A percentile compares a stretch with the other conserved stretches of the same genome.
phyloP scores from a whole-genome alignment of 2,797 vertebrate genomes.

The Platyrinchus mystaceus region DNA sequence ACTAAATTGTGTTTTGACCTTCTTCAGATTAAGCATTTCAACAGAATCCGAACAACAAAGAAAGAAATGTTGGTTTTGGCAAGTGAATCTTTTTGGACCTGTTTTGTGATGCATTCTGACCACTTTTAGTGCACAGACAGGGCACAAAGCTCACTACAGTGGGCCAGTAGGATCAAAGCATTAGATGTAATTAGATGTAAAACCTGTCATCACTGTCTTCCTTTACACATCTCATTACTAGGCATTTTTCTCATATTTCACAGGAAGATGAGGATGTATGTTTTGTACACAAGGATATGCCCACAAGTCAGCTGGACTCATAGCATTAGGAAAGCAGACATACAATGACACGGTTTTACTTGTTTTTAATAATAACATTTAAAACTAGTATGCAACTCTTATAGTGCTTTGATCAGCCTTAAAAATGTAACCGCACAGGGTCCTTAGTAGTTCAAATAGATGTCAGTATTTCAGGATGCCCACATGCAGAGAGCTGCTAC shows the following conservation, averaged over 20 bases:
- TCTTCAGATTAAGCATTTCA: neutral
- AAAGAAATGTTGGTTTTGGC: neutral
- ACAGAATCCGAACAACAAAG: neutral
- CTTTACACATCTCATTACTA: neutral
- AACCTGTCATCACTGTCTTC: neutral
- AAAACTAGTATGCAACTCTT: neutral
- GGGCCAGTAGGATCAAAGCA: neutral
- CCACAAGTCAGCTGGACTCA: neutral
- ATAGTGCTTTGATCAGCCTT: neutral
- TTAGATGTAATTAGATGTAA: neutral
- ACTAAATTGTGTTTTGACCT: neutral
- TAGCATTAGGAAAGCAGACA: neutral
- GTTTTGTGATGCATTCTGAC: neutral
- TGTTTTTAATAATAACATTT: neutral
- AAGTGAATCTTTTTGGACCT: neutral
- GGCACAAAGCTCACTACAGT: neutral
- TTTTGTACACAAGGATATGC: neutral
- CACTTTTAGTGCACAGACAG: neutral
- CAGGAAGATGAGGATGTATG: neutral
- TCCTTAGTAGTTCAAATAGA: neutral
- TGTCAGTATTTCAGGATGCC: neutral
- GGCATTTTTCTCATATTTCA: neutral
- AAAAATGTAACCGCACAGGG: neutral
- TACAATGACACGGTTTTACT: neutral
- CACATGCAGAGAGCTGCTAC: neutral